Base-by-base conservation (phyloP, 2,888 invertebrate genomes). In the Suillia variegata region DNA sequence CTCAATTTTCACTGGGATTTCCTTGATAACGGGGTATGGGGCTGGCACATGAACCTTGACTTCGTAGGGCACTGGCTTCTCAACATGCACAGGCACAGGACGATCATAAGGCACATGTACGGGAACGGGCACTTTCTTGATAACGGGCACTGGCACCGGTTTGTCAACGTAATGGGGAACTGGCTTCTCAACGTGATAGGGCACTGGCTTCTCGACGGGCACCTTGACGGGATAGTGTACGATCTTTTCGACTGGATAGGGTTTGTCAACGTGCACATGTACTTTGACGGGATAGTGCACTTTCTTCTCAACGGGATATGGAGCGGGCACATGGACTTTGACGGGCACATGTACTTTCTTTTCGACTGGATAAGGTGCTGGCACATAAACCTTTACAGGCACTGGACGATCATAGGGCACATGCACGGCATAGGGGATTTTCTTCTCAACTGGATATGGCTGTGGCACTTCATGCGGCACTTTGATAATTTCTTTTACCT, bases 371-470 rank as follows among this genome's bases (percentile, higher is more conserved):
- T 87, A 87, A 73, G 89, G 89, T 73, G 79, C 83, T 20, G 85
- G 85, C 24, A 87, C 85, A 53, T 84, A 84, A 33, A 86, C 87
- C 82, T 89, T 89, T 65, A 90, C 89, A 76, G 91, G 91, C 83
- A 91, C 91, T 71, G 90, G 90, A 72, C 87, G 86, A 71, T 91
- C 91, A 65, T 91, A 88, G 75, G 89, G 89, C 31, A 89, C 87
- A 78, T 84, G 88, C 49, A 90, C 89, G 69, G 91, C 88, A 64
- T 90, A 89, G 76, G 89, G 91, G 52, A 92, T 88, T 83, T 86
- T 86, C 83, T 89, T 90, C 80, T 89, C 89, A 68, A 90, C 90
- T 74, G 91, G 91, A 84, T 91, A 91, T 70, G 90, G 90, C 70
- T 87, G 86, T 69, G 91, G 90, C 62, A 91, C 87, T 75, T 91